These are phyloP conservation scores for Arctopsyche grandis DNA, from an alignment of 1,140 invertebrate genomes.

Conservation along the genomic window DNA sequence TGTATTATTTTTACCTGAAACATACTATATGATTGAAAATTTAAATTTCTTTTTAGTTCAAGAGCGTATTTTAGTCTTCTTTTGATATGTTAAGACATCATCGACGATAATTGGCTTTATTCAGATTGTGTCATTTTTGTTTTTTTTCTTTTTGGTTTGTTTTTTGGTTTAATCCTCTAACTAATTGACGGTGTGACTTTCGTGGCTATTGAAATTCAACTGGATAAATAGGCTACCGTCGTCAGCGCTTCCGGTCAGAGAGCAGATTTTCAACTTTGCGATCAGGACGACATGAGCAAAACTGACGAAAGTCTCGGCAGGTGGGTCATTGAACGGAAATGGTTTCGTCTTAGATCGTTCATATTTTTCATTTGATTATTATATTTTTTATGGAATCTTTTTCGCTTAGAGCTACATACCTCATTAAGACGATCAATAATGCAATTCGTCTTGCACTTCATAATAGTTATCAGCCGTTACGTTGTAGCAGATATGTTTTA, in stretches of 20 bases:
- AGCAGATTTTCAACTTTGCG: conserved; percentile 41
- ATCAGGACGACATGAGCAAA: conserved; percentile 51
- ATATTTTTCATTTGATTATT: neutral
- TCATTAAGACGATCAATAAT: too few species aligned
- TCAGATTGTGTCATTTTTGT: conserved; percentile 7
- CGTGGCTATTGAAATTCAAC: neutral
- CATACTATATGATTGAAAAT: too few species aligned
- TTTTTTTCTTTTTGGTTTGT: conserved; percentile 40
- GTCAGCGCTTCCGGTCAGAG: conserved; percentile 44
- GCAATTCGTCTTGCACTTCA: too few species aligned
- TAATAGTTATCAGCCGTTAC: too few species aligned
- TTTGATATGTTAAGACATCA: neutral
- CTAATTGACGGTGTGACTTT: conserved; percentile 30
- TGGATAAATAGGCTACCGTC: conserved; percentile 38
- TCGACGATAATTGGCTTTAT: neutral
- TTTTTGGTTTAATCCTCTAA: conserved; percentile 52
- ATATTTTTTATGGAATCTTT: neutral
- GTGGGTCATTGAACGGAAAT: conserved; percentile 39
- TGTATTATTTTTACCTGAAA: too few species aligned
- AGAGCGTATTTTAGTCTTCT: too few species aligned
- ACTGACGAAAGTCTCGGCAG: conserved; percentile 52
- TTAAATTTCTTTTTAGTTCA: too few species aligned
- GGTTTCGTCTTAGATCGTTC: neutral
- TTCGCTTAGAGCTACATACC: neutral
- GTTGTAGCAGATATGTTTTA: too few species aligned